Percentiles rank a stretch among this genome's conserved stretches.
Evolutionary conservation across 1,140 invertebrate genomes (phyloP).

Genomic region (Lepeophtheirus salmonis): DNA sequence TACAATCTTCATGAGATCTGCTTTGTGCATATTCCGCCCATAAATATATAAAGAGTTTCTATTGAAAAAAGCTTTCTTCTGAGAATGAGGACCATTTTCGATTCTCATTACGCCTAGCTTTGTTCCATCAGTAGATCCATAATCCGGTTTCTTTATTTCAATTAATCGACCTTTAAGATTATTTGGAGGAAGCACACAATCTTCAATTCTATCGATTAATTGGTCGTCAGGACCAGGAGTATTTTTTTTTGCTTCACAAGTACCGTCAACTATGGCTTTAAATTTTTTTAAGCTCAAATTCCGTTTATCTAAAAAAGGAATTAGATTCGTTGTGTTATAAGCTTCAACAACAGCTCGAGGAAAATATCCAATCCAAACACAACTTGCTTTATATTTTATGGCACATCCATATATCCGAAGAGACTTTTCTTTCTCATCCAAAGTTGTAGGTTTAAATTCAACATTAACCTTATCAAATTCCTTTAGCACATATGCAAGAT

Average conservation of each 20-base stretch:
- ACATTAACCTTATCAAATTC: constrained; percentile 1
- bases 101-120: not conserved
- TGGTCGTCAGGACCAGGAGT: not conserved
- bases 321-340: not conserved
- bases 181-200: not conserved
- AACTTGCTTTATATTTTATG: not conserved
- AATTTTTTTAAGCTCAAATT: not conserved
- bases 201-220: not conserved
- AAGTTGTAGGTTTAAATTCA: not conserved
- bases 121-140: not conserved
- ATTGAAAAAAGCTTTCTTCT: constrained; percentile 6
- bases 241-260: too few relatives aligned
- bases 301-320: not conserved
- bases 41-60: not conserved
- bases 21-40: constrained; percentile 13
- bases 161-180: not conserved
- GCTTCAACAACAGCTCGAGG: not conserved
- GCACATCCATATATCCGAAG: not conserved
- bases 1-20: constrained; percentile 6
- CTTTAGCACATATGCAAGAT: constrained; percentile 7
- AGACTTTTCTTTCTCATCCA: not conserved
- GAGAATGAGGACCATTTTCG: not conserved
- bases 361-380: constrained; percentile 5
- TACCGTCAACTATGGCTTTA: not conserved
- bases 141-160: constrained; percentile 12